Conservation (phyloP, 1,140 invertebrate genomes). For the Macrostomum lignano region DNA sequence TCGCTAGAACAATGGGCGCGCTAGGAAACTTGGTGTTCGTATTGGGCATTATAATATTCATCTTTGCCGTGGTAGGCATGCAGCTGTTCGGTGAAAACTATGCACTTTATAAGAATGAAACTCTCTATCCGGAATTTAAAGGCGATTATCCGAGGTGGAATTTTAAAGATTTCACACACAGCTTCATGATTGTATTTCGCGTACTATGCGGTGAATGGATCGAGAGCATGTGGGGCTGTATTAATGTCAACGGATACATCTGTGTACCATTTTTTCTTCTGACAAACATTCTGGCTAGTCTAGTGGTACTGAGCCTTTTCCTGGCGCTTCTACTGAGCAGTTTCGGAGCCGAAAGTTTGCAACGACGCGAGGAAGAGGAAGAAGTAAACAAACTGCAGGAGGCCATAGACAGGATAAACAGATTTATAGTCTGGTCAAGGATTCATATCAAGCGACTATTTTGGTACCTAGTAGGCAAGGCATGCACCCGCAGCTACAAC, state of each 20-base stretch:
- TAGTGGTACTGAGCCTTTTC: conserved; percentile 91
- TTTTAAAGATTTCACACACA: conserved; percentile 86
- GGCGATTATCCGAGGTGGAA: conserved; percentile 53
- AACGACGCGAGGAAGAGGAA: conserved; percentile 30
- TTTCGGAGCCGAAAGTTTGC: conserved; percentile 46
- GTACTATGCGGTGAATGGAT: conserved; percentile 96
- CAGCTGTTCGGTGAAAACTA: conserved; percentile 83
- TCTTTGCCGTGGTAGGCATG: conserved; percentile 92
- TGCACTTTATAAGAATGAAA: conserved; percentile 18
- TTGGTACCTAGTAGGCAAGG: too few relatives aligned
- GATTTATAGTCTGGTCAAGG: conserved; percentile 65
- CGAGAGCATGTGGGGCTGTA: conserved; percentile 90
- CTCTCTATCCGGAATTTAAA: conserved; percentile 8
- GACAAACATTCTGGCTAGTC: conserved; percentile 80
- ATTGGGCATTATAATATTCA: conserved; percentile 86
- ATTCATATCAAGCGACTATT: too few relatives aligned
- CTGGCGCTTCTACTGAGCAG: conserved; percentile 90
- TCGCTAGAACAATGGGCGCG: conserved; percentile 82
- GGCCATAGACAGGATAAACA: conserved; percentile 65
- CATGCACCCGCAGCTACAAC: too few relatives aligned
- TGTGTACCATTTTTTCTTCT: conserved; percentile 87
- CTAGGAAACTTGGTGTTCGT: conserved; percentile 86
- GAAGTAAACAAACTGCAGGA: conserved; percentile 88
- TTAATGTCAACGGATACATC: conserved; percentile 53
- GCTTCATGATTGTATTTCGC: conserved; percentile 89